Conservation (phyloP, 2,113 vertebrate genomes). For the Crotalus helleri region DNA sequence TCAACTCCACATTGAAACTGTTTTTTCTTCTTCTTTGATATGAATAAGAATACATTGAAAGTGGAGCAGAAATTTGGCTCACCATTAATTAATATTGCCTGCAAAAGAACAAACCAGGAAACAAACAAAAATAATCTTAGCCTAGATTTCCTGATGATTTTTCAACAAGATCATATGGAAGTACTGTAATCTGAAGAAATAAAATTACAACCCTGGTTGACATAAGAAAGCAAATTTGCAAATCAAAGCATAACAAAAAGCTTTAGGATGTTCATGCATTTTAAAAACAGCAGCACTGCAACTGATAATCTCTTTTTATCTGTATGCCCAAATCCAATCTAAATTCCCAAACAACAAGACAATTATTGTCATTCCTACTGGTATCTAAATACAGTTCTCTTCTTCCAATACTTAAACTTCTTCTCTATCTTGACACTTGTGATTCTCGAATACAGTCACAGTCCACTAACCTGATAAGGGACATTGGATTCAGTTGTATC, state of each 20-base stretch:
- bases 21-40: not conserved
- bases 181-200: not conserved
- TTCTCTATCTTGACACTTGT: constrained; percentile 38
- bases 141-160: not conserved
- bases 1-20: not conserved
- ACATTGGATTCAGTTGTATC: constrained; percentile 50
- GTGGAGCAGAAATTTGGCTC: not conserved
- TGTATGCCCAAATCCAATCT: not conserved
- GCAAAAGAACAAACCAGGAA: not conserved
- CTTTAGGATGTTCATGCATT: not conserved
- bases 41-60: not conserved
- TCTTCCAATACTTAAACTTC: constrained; percentile 22
- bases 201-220: not conserved
- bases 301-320: not conserved
- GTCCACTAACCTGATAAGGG: constrained; percentile 46
- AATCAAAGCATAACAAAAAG: not conserved
- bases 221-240: not conserved
- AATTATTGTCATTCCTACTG: not conserved
- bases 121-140: not conserved
- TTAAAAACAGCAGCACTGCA: not conserved
- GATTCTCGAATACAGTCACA: not conserved
- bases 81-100: not conserved
- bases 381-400: constrained; percentile 16
- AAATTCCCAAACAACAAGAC: not conserved
- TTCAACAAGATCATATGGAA: not conserved